Evolutionary conservation across 2,888 invertebrate genomes (phyloP), one percentile per base, ranked within the genome.

Genomic region (Iphiclides podalirius): DNA sequence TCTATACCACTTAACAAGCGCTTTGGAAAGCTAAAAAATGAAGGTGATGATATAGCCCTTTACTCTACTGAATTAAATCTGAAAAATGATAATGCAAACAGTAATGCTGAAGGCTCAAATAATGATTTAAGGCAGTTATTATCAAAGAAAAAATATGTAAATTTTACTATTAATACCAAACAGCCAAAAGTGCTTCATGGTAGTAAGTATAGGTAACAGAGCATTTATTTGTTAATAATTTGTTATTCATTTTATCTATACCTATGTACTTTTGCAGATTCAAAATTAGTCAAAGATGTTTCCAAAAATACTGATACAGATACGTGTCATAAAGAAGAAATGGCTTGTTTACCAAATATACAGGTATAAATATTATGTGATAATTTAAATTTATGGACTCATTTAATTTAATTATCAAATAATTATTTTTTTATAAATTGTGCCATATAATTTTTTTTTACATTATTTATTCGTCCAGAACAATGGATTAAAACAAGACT

Each of bases 1-100:
- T 43, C 58, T 39, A 4, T 57, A 11, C 49, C 60, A 6, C 49
- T 58, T 12, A 43, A 47, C 38, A 51, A 41, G 28, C 48, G 52
- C 26, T 61, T 58, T 35, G 44, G 44, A 43, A 43, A 35, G 13
- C 26, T 14, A 14, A 46, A 43, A 13, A 37, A 34, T 39, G 31
- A 1, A 6, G n/a, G 3, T 17, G 2, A 8, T 36, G 1, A 23
- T 23, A n/a, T 14, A 13, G 8, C 7, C 7, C 2, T 11, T 1
- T 20, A 42, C 1, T 13, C 4, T 20, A n/a, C 12, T 26, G 15
- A 14, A n/a, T 13, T 8, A 34, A 33, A 31, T 17, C 16, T 33
- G n/a, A 9, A 28, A 28, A 6, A 28, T 28, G 28, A 28, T 28
- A 9, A 9, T 9, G 8, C 8, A 31, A 4, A 31, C n/a, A n/a